phyloP scores from a whole-genome alignment of 2,113 vertebrate genomes.

The Toxostoma redivivum region DNA sequence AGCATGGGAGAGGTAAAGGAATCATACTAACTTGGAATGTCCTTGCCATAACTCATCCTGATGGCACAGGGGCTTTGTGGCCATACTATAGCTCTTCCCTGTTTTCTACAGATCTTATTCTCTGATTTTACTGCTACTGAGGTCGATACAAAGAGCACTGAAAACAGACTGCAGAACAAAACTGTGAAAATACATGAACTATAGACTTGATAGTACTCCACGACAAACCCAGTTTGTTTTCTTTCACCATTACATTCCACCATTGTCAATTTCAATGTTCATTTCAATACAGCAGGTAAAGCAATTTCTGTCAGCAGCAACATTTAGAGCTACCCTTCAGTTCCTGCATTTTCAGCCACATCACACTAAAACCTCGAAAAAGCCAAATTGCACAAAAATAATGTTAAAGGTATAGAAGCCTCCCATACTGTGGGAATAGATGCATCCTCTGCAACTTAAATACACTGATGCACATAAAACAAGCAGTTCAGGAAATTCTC shows the following conservation, averaged over 20 bases:
- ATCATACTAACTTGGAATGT: not conserved
- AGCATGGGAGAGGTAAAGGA: not conserved
- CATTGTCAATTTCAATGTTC: accelerated
- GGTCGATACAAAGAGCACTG: not conserved
- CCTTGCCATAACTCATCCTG: not conserved
- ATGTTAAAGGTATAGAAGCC: not conserved
- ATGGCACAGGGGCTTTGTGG: not conserved
- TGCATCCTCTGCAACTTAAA: not conserved
- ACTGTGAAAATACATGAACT: not conserved
- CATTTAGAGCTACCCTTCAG: not conserved
- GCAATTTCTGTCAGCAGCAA: not conserved
- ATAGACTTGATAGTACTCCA: not conserved
- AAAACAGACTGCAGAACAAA: not conserved
- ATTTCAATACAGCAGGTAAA: not conserved
- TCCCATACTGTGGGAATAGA: not conserved
- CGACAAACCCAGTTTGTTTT: not conserved
- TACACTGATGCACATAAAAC: not conserved
- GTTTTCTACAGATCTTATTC: not conserved
- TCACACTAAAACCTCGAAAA: not conserved
- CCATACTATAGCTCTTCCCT: not conserved
- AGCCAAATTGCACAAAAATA: not conserved
- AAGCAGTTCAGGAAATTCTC: not conserved
- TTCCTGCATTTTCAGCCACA: not conserved
- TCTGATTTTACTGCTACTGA: not conserved
- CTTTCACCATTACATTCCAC: not conserved